Evolutionary conservation across 2,797 vertebrate species (phyloP).

Genomic region (Enoplosus armatus): DNA sequence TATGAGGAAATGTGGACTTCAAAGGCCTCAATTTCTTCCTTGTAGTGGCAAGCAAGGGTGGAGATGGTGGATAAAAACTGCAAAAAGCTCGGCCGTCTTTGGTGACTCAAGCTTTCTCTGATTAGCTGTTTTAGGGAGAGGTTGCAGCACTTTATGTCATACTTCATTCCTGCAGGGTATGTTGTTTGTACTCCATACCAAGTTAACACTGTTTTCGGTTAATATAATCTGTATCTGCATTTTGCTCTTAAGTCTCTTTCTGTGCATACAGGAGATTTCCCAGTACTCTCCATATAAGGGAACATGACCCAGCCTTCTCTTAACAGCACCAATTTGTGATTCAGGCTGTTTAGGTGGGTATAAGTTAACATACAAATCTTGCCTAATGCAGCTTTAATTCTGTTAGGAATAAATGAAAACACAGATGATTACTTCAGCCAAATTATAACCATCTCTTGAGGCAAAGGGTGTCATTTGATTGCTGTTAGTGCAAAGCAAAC

Average conservation of each 20-base stretch:
- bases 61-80: neutral
- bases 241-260: neutral
- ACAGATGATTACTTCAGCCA: slow-evolving; percentile 49
- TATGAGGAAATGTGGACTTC: neutral
- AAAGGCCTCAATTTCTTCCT: neutral
- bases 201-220: neutral
- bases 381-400: slow-evolving; percentile 51
- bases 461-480: slow-evolving; percentile 31
- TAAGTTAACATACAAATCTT: slow-evolving; percentile 38
- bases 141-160: neutral
- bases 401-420: slow-evolving; percentile 63
- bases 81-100: neutral
- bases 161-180: neutral
- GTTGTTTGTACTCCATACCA: neutral
- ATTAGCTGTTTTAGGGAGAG: neutral
- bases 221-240: neutral
- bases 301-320: neutral
- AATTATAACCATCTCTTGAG: slow-evolving; percentile 43
- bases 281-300: neutral
- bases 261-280: neutral
- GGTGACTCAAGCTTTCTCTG: neutral
- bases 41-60: neutral
- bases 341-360: slow-evolving; percentile 17
- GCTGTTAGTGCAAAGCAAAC: slow-evolving; percentile 33
- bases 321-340: slow-evolving; percentile 32